These are phyloP conservation scores for Erpobdella octoculata DNA, from an alignment of 2,888 invertebrate genomes.

Conservation along the genomic window DNA sequence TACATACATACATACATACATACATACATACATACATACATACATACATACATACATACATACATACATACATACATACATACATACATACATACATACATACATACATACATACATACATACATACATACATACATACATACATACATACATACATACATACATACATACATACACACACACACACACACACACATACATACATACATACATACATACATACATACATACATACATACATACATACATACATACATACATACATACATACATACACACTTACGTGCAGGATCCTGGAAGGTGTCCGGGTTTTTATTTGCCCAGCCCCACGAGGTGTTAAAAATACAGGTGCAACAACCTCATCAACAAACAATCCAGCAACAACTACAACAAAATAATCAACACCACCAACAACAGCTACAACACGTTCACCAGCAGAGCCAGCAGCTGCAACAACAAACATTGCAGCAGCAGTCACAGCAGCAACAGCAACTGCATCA, in stretches of 20 bases:
- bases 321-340: neutral
- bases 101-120: conserved; percentile 16
- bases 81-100: conserved; percentile 16
- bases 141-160: conserved; percentile 2
- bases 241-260: conserved; percentile 14
- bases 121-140: neutral
- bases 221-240: conserved; percentile 17
- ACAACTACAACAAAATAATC: neutral
- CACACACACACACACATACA: neutral
- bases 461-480: neutral
- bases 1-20: conserved; percentile 11
- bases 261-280: neutral
- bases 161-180: neutral
- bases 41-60: conserved; percentile 24
- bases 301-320: neutral
- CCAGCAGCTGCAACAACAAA: neutral
- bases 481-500: neutral
- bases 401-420: neutral
- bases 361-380: neutral
- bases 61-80: conserved; percentile 22
- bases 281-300: neutral
- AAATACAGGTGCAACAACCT: neutral
- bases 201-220: conserved; percentile 21
- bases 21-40: conserved; percentile 4
- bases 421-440: neutral